A percentile compares a stretch with the other conserved stretches of the same genome.
These are phyloP conservation scores for Catharus ustulatus DNA, from an alignment of 2,797 vertebrate genomes.

Conservation along the genomic window DNA sequence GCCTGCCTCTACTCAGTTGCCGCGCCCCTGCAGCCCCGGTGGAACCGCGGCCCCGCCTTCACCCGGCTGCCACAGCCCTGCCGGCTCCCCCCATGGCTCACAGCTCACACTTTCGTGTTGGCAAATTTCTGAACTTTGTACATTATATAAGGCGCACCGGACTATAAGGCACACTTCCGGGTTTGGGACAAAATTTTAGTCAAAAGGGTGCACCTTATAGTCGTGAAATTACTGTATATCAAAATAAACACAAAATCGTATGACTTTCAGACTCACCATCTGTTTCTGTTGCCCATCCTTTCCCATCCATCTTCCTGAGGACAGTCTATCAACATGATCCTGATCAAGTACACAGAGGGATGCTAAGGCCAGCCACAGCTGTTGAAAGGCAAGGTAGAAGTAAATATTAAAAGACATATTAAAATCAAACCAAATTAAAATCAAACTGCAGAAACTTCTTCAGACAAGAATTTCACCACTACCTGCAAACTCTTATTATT, in stretches of 20 bases:
- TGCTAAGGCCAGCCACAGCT: conserved; percentile 97
- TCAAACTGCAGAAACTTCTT: background rate
- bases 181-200: too few species aligned
- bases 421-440: background rate
- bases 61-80: too few species aligned
- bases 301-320: conserved; percentile 98
- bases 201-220: too few species aligned
- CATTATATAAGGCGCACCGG: too few species aligned
- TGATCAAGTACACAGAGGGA: conserved; percentile 98
- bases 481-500: background rate
- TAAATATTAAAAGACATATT: too few species aligned
- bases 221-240: background rate
- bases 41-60: too few species aligned
- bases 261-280: conserved; percentile 83
- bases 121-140: too few species aligned
- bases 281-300: conserved; percentile 99
- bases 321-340: conserved; percentile 96
- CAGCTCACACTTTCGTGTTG: too few species aligned
- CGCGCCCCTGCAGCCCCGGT: too few species aligned
- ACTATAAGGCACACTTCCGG: too few species aligned
- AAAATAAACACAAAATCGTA: background rate
- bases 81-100: too few species aligned
- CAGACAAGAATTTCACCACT: background rate
- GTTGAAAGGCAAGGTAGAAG: conserved; percentile 14
- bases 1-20: too few species aligned